Percentiles rank a stretch among this genome's conserved stretches.
These are phyloP conservation scores for Champsocephalus esox DNA, from an alignment of 2,797 vertebrate genomes.

Conservation along the genomic window DNA sequence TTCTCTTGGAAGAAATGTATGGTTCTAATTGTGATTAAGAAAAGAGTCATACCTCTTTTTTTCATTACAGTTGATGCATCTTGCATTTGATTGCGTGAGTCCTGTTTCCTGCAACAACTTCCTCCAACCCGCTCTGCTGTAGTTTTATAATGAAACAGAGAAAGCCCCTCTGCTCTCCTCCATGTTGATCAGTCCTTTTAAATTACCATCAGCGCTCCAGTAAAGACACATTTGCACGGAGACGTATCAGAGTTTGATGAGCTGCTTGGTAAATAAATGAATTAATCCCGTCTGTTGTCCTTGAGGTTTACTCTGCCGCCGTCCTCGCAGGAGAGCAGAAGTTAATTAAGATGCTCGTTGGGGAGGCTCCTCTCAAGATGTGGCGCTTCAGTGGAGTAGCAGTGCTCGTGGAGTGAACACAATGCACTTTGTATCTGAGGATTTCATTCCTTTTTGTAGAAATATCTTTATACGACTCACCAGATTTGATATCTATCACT, in stretches of 20 bases:
- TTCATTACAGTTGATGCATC: no score
- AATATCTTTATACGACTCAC: neutral
- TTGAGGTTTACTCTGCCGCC: slow-evolving; percentile 77
- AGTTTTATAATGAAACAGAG: slow-evolving; percentile 13
- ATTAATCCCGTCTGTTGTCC: slow-evolving; percentile 81
- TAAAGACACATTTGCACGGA: slow-evolving; percentile 69
- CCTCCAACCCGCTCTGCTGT: slow-evolving; percentile 6
- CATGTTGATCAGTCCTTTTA: slow-evolving; percentile 43
- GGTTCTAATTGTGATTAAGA: no score
- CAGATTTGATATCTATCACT: neutral
- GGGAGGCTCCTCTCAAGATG: slow-evolving; percentile 63
- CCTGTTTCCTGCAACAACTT: neutral
- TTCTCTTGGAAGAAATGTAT: no score
- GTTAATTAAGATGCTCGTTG: slow-evolving; percentile 77
- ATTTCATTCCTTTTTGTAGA: slow-evolving; percentile 20
- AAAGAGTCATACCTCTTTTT: no score
- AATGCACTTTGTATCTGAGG: slow-evolving; percentile 17
- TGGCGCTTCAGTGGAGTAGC: slow-evolving; percentile 37
- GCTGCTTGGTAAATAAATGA: slow-evolving; percentile 79
- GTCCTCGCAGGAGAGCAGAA: slow-evolving; percentile 73
- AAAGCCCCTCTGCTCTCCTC: slow-evolving; percentile 7
- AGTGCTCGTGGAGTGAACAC: slow-evolving; percentile 39
- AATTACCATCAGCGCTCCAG: slow-evolving; percentile 33
- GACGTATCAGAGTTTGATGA: slow-evolving; percentile 73
- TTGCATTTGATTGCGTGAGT: slow-evolving; percentile 3